A percentile compares a stretch with the other conserved stretches of the same genome.
These are phyloP conservation scores for Dioctria rufipes DNA, from an alignment of 2,888 invertebrate genomes.

Conservation along the genomic window DNA sequence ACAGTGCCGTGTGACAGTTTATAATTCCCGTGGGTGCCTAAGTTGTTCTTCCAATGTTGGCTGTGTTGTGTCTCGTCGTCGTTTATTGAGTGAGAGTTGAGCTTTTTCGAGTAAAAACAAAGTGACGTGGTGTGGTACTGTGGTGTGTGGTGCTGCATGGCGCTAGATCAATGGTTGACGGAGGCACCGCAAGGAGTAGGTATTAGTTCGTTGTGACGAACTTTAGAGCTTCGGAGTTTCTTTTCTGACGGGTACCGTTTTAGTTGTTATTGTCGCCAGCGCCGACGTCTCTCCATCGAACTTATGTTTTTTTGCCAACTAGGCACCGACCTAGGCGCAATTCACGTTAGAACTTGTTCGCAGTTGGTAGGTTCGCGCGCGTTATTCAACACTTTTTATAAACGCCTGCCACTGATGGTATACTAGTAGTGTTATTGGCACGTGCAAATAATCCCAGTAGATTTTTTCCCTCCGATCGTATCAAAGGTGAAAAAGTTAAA, in stretches of 20 bases:
- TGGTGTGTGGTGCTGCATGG: background rate
- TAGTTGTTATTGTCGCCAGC: constrained; percentile 13
- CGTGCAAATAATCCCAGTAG: constrained; percentile 35
- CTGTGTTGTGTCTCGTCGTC: background rate
- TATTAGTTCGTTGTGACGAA: constrained; percentile 42
- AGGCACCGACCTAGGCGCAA: constrained; percentile 29
- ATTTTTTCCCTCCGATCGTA: constrained; percentile 1
- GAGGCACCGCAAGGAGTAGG: constrained; percentile 19
- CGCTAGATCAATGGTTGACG: constrained; percentile 24
- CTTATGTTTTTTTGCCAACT: constrained; percentile 42
- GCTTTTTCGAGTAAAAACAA: constrained; percentile 38
- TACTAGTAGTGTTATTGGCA: background rate
- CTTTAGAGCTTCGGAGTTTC: constrained; percentile 38
- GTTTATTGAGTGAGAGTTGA: constrained; percentile 15
- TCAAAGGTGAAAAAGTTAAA: too few relatives aligned
- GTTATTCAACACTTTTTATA: constrained; percentile 40
- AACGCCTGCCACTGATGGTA: constrained; percentile 37
- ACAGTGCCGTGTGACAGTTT: constrained; percentile 37
- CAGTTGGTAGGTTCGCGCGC: constrained; percentile 47
- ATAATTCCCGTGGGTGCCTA: constrained; percentile 7
- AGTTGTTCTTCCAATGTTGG: background rate
- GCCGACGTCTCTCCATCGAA: constrained; percentile 31
- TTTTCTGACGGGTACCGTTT: constrained; percentile 31
- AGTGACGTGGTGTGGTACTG: constrained; percentile 31
- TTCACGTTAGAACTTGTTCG: constrained; percentile 38